These are phyloP conservation scores for Poecile atricapillus DNA, from an alignment of 2,113 vertebrate species.

Conservation along the genomic window DNA sequence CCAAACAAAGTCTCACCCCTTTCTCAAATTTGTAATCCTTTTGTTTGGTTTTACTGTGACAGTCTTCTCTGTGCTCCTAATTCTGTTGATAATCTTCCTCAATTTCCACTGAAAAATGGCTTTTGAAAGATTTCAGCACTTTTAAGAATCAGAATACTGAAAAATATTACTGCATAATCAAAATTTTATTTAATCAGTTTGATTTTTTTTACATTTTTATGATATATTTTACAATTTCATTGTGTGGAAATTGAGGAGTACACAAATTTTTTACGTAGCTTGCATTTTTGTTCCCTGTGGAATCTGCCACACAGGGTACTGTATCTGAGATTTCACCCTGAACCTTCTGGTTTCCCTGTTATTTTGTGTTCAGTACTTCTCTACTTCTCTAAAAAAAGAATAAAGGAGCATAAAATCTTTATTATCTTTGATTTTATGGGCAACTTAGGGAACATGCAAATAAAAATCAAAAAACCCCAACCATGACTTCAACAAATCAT, in stretches of 20 bases:
- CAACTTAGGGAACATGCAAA: not conserved
- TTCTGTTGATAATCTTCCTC: not conserved
- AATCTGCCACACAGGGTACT: not conserved
- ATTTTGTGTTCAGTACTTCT: not conserved
- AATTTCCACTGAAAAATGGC: not conserved
- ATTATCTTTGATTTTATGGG: slow-evolving; percentile 6
- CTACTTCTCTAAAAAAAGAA: not conserved
- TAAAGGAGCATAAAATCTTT: not conserved
- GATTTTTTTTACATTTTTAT: not conserved
- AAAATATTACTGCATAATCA: not conserved
- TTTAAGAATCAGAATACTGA: not conserved
- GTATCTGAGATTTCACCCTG: not conserved
- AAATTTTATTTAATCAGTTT: not conserved
- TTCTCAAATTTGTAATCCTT: not conserved
- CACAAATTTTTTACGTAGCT: not conserved
- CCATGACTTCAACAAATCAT: not conserved
- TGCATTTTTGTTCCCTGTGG: not conserved
- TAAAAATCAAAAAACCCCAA: not conserved
- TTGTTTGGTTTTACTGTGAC: not conserved
- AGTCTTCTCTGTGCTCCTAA: not conserved
- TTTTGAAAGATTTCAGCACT: not conserved
- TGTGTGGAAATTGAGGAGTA: not conserved
- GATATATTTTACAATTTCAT: not conserved
- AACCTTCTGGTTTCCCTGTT: not conserved
- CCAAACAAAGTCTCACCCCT: not conserved